A percentile compares a stretch with the other conserved stretches of the same genome.
These are phyloP conservation scores for Leptocoma aspasia DNA, from an alignment of 2,113 vertebrate species.

Conservation along the genomic window DNA sequence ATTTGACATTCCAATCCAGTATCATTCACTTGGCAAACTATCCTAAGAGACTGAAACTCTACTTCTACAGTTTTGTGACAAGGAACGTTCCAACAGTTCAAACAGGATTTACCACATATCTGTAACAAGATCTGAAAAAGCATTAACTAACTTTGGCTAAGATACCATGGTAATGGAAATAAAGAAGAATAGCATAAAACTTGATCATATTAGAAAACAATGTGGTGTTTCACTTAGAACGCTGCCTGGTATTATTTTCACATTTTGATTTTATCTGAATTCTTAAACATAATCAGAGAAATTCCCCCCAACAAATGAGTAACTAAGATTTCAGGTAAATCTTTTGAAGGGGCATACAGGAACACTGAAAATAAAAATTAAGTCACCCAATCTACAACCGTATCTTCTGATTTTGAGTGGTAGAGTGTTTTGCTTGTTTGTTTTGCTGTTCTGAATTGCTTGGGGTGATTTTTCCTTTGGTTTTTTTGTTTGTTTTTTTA, in stretches of 20 bases:
- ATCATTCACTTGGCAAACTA: not conserved
- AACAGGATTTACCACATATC: not conserved
- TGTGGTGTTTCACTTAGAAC: not conserved
- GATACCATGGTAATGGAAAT: not conserved
- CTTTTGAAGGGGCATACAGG: not conserved
- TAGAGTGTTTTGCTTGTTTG: not conserved
- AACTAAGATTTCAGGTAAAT: not conserved
- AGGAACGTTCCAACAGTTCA: not conserved
- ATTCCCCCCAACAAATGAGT: fast-evolving
- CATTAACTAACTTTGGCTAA: not conserved
- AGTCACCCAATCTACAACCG: fast-evolving
- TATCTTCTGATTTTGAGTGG: not conserved
- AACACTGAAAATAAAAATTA: not conserved
- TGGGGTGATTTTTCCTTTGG: fast-evolving
- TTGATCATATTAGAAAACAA: not conserved
- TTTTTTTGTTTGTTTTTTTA: not conserved
- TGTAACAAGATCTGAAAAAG: not conserved
- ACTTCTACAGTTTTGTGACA: not conserved
- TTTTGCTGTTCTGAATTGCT: not conserved
- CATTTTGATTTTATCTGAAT: not conserved
- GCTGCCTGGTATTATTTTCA: not conserved
- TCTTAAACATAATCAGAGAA: not conserved
- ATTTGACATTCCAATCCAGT: not conserved
- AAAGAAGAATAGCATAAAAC: not conserved
- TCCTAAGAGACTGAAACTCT: not conserved